A percentile compares a stretch with the other conserved stretches of the same genome.
phyloP scores from a whole-genome alignment of 2,797 vertebrate genomes.

The Yasuhikotakia modesta region DNA sequence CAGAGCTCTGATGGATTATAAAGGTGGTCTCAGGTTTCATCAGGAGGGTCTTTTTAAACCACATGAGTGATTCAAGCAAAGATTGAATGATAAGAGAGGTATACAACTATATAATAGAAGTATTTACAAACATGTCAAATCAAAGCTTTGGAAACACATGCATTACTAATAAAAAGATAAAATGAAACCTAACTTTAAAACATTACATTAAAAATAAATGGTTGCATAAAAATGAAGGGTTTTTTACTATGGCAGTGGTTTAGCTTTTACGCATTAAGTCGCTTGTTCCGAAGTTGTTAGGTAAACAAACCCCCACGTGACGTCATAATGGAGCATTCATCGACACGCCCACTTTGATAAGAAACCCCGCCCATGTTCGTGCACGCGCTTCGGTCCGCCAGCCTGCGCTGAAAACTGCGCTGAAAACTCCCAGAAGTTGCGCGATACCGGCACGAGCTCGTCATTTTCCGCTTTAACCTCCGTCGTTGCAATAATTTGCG shows the following conservation, averaged over 20 bases:
- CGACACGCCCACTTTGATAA: background rate
- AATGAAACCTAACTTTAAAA: too few relatives aligned
- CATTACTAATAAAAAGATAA: too few relatives aligned
- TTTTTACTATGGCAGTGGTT: background rate
- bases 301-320: background rate
- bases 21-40: constrained; percentile 35
- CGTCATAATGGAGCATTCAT: background rate
- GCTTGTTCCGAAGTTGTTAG: background rate
- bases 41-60: constrained; percentile 8
- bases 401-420: constrained; percentile 3
- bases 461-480: background rate
- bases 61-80: constrained; percentile 15
- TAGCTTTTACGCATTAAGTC: background rate
- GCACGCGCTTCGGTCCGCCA: background rate
- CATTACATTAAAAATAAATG: too few relatives aligned
- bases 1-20: constrained; percentile 31
- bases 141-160: background rate
- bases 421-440: background rate
- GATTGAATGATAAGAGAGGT: background rate
- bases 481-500: background rate
- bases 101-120: background rate
- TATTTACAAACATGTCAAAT: background rate
- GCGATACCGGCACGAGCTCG: background rate
- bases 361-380: background rate
- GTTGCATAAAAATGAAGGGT: too few relatives aligned